Evolutionary conservation across 2,113 vertebrate genomes (phyloP).

Genomic region (Illadopsis cleaveri): DNA sequence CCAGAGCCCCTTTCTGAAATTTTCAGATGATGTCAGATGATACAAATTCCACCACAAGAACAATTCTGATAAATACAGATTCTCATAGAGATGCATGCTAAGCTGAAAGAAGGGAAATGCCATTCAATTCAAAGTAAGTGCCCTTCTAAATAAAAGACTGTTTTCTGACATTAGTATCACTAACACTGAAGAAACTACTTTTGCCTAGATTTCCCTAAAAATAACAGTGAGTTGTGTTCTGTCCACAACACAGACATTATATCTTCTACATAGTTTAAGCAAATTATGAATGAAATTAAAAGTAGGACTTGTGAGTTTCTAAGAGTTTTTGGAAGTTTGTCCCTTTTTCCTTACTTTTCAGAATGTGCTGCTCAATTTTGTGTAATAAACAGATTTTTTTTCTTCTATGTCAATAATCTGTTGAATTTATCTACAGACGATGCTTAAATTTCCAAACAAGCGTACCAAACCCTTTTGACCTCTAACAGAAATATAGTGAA

Average conservation of each 20-base stretch:
- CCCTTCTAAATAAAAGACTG: neutral
- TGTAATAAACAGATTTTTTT: constrained; percentile 4
- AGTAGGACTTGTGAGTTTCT: neutral
- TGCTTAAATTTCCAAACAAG: constrained; percentile 41
- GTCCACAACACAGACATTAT: neutral
- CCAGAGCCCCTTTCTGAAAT: neutral
- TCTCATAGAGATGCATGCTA: neutral
- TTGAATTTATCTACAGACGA: constrained; percentile 38
- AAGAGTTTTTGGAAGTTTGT: neutral
- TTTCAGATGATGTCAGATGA: neutral
- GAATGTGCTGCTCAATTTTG: neutral
- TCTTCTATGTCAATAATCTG: neutral
- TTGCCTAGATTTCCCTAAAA: neutral
- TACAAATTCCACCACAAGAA: neutral
- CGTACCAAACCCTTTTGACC: constrained; percentile 44
- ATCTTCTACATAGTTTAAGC: neutral
- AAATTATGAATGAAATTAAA: neutral
- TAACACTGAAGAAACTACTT: neutral
- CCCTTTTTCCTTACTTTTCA: neutral
- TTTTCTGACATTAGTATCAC: neutral
- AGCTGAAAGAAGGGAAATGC: neutral
- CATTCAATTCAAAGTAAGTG: neutral
- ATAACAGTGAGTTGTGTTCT: neutral
- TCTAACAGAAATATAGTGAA: constrained; percentile 55
- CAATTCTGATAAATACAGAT: neutral